Evolutionary conservation across 2,888 invertebrate genomes (phyloP).

Genomic region (Amiota mariae): DNA sequence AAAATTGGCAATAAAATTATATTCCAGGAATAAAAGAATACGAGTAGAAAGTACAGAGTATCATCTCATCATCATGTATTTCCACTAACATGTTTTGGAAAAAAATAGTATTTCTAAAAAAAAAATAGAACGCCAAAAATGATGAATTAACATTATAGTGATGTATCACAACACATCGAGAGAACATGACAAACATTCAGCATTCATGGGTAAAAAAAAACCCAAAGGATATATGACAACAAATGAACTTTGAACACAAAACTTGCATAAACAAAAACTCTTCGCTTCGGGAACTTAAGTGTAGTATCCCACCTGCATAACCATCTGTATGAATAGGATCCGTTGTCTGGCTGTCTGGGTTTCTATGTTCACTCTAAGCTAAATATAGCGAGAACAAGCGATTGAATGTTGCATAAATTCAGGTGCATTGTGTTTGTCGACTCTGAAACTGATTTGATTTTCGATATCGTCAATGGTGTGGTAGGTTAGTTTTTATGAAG

Average conservation of each 20-base stretch:
- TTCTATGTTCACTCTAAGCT: not conserved
- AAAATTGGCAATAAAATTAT: constrained; percentile 57
- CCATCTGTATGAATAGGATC: too few relatives aligned
- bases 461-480: not conserved
- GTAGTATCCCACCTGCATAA: too few relatives aligned
- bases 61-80: too few relatives aligned
- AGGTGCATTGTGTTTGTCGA: constrained; percentile 5
- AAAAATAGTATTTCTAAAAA: not conserved
- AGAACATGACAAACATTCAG: not conserved
- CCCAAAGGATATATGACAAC: too few relatives aligned
- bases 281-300: too few relatives aligned
- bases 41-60: not conserved
- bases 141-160: constrained; percentile 38
- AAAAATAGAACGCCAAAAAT: not conserved
- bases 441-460: not conserved
- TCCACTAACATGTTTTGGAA: not conserved
- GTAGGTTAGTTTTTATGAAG: too few relatives aligned
- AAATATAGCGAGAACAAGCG: not conserved
- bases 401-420: constrained; percentile 21
- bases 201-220: too few relatives aligned
- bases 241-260: too few relatives aligned
- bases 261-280: too few relatives aligned
- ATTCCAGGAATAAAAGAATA: constrained; percentile 1
- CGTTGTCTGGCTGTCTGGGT: too few relatives aligned
- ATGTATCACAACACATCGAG: constrained; percentile 23